Evolutionary conservation across 2,113 vertebrate species (phyloP), one percentile per base, ranked within the genome.

Genomic region (Oncorhynchus tshawytscha): DNA sequence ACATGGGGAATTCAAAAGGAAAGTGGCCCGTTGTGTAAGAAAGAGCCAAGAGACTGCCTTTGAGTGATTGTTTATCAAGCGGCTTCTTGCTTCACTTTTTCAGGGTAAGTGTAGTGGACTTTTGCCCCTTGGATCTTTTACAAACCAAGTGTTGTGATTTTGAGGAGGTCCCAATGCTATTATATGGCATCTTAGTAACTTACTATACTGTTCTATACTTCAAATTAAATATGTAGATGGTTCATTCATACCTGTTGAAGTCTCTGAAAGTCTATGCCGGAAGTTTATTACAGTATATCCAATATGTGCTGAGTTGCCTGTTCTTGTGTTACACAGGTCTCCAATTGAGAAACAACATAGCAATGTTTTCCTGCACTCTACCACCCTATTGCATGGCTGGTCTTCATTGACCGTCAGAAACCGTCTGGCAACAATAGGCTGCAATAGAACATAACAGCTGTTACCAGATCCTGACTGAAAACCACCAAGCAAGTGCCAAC

Each of bases 1-100:
- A 92, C 96, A 99, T 25, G 98, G 98, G 66, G 98, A 98, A 90
- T 99, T 99, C 92, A 99, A 99, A 94, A 97, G 97, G 88, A 99
- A 99, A 97, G 98, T 99, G 82, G 97, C 97, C 77, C 97, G 98
- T 82, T 99, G 98, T 95, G 98, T 99, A 96, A 96, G 98, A 93
- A 98, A 98, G 94, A 99, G 98, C 95, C 97, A 99, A 96, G 98
- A 99, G 91, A 98, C 97, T 91, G 98, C 97, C 88, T 99, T 98
- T 93, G 98, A 99, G 95, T 99, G 96, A 99, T 94, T 94, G 87
- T 89, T 95, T 94, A 92, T 94, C 94, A 91, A 92, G 84, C 93
- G 93, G 90, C 91, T 95, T 95, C 91, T 95, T 95, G 94, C 94
- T 95, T 97, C 96, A 96, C 91, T 93, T 95, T 96, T 96, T 99